phyloP scores from a whole-genome alignment of 1,140 invertebrate species.

The Zaprionus taronus region DNA sequence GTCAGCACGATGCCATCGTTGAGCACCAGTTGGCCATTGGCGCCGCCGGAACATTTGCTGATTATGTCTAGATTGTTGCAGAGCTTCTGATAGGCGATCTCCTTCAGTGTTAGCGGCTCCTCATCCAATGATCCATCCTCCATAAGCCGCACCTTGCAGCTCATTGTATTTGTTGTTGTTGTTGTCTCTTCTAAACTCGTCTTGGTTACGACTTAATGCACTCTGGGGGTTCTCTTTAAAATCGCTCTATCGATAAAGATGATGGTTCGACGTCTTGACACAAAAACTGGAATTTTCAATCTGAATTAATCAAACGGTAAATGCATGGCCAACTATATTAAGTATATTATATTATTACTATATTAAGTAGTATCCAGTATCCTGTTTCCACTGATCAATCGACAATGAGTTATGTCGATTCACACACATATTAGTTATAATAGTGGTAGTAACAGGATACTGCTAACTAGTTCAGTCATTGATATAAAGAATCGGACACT shows the following conservation, averaged over 20 bases:
- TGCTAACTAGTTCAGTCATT: not conserved
- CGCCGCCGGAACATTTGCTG: slow-evolving; percentile 65
- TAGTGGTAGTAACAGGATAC: not conserved
- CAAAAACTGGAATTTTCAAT: slow-evolving; percentile 39
- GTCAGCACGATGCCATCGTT: slow-evolving; percentile 73
- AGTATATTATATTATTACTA: too few species aligned
- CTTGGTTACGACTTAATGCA: slow-evolving; percentile 27
- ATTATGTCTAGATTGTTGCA: slow-evolving; percentile 88
- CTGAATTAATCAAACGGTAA: slow-evolving; percentile 30
- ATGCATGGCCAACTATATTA: slow-evolving; percentile 10
- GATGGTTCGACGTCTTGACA: not conserved
- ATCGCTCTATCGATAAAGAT: not conserved
- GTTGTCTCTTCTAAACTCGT: not conserved
- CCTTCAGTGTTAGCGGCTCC: slow-evolving; percentile 85
- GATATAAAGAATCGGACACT: too few species aligned
- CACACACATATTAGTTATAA: too few species aligned
- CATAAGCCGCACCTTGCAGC: slow-evolving; percentile 84
- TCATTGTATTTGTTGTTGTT: slow-evolving; percentile 64
- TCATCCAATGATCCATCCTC: slow-evolving; percentile 79
- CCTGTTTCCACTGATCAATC: not conserved
- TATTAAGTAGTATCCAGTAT: too few species aligned
- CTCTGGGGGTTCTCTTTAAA: not conserved
- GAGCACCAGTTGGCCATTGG: slow-evolving; percentile 50
- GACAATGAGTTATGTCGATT: not conserved
- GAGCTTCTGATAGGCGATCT: slow-evolving; percentile 88